Evolutionary conservation across 2,888 invertebrate species (phyloP).

Genomic region (Pinctada fucata): DNA sequence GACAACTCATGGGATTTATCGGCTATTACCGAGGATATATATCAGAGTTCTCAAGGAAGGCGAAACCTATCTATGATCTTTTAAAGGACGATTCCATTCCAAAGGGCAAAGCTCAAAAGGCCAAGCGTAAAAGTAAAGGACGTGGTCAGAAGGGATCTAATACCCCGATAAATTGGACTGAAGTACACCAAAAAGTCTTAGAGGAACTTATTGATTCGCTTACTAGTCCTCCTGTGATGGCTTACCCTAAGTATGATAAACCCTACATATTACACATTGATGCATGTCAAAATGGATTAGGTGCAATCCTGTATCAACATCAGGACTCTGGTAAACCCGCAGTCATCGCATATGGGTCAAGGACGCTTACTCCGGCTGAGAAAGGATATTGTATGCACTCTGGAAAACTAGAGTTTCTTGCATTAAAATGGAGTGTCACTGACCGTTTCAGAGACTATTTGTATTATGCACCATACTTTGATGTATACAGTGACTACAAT

Average conservation of each 20-base stretch:
- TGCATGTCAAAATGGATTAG: constrained; percentile 28
- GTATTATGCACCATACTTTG: too few relatives aligned
- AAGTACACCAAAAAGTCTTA: constrained; percentile 16
- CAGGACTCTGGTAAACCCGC: constrained; percentile 29
- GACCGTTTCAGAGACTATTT: too few relatives aligned
- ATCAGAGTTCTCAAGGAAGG: constrained; percentile 35
- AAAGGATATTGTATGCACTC: too few relatives aligned
- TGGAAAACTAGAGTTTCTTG: too few relatives aligned
- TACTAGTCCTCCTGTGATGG: constrained; percentile 24
- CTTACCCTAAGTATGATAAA: constrained; percentile 30
- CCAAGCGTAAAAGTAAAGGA: constrained; percentile 7
- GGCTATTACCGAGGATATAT: constrained; percentile 42
- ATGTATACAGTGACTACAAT: too few relatives aligned
- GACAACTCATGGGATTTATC: constrained; percentile 36
- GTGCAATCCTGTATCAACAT: constrained; percentile 25
- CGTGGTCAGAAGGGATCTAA: constrained; percentile 24
- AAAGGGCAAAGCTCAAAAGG: constrained; percentile 13
- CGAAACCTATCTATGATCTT: constrained; percentile 42
- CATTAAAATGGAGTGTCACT: too few relatives aligned
- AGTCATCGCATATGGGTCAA: constrained; percentile 48
- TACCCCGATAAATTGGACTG: constrained; percentile 20
- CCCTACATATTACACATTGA: constrained; percentile 30
- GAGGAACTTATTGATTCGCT: constrained; percentile 20
- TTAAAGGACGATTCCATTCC: constrained; percentile 20
- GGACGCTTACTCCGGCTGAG: too few relatives aligned